These are phyloP conservation scores for Caradrina kadenii DNA, from an alignment of 2,888 invertebrate species.

Conservation along the genomic window DNA sequence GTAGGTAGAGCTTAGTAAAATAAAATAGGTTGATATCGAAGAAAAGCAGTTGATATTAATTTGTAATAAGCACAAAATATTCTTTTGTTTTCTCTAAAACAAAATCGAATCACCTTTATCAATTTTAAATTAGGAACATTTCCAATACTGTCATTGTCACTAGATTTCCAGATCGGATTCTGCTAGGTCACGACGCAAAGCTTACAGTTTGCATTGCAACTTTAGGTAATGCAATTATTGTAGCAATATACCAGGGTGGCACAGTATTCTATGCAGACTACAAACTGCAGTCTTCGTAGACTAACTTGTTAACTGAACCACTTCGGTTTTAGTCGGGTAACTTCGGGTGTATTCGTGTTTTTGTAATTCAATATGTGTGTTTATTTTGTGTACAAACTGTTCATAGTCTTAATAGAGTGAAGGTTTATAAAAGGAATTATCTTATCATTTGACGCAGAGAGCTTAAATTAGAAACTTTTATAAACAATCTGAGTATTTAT, in stretches of 20 bases:
- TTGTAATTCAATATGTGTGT: conserved; percentile 50
- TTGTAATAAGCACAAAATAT: too few species aligned
- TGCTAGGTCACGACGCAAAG: conserved; percentile 48
- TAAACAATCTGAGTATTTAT: too few species aligned
- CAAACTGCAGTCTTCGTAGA: conserved; percentile 45
- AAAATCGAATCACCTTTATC: conserved; percentile 12
- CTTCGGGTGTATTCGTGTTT: conserved; percentile 50
- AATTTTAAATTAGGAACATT: conserved; percentile 10
- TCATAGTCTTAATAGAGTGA: conserved; percentile 23
- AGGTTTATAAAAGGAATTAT: conserved; percentile 9
- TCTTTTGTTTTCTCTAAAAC: not conserved
- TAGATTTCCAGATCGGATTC: conserved; percentile 62
- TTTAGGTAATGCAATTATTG: conserved; percentile 67
- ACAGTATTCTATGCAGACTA: conserved; percentile 51
- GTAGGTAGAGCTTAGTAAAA: too few species aligned
- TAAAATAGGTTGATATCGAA: too few species aligned
- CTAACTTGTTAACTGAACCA: conserved; percentile 64
- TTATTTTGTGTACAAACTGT: conserved; percentile 38
- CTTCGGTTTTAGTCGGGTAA: conserved; percentile 49
- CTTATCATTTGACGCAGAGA: conserved; percentile 12
- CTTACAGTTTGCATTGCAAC: conserved; percentile 57
- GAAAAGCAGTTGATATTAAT: too few species aligned
- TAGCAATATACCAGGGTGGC: conserved; percentile 58
- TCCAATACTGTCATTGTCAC: conserved; percentile 32
- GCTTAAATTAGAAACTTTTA: too few species aligned